Evolutionary conservation across 1,140 invertebrate species (phyloP).

Genomic region (Mercenaria mercenaria): DNA sequence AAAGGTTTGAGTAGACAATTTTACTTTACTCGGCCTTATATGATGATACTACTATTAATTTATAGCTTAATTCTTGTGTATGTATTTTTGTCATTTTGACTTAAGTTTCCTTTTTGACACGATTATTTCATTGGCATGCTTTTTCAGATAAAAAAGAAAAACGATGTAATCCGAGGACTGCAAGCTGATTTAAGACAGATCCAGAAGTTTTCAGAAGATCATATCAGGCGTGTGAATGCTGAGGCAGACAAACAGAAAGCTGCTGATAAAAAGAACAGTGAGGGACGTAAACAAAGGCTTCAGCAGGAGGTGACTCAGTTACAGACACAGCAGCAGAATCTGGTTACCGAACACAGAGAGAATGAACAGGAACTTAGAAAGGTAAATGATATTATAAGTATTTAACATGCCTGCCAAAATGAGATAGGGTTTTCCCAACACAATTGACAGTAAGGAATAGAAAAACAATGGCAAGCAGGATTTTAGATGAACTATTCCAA

Average conservation of each 20-base stretch:
- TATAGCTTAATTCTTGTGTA: too few species aligned
- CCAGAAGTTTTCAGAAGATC: slow-evolving; percentile 85
- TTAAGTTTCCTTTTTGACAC: too few species aligned
- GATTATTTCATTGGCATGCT: too few species aligned
- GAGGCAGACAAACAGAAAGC: slow-evolving; percentile 85
- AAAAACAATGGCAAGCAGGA: too few species aligned
- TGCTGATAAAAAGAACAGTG: slow-evolving; percentile 84
- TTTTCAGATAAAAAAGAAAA: slow-evolving; percentile 84
- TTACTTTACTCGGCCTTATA: too few species aligned
- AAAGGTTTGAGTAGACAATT: too few species aligned
- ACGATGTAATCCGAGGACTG: slow-evolving; percentile 83
- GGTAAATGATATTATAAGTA: slow-evolving; percentile 72
- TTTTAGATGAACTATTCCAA: too few species aligned
- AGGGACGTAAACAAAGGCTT: slow-evolving; percentile 82
- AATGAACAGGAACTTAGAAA: slow-evolving; percentile 83
- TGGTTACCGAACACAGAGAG: slow-evolving; percentile 83
- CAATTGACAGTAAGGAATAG: too few species aligned
- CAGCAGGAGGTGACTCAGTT: slow-evolving; percentile 80
- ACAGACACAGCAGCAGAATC: slow-evolving; percentile 80
- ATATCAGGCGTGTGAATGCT: slow-evolving; percentile 80
- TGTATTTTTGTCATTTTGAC: too few species aligned
- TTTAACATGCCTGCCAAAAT: too few species aligned
- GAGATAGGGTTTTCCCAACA: too few species aligned
- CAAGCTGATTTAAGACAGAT: slow-evolving; percentile 84
- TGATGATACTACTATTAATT: too few species aligned